Base-by-base conservation (phyloP, 2,797 vertebrate genomes). In the Babyrousa celebensis region DNA sequence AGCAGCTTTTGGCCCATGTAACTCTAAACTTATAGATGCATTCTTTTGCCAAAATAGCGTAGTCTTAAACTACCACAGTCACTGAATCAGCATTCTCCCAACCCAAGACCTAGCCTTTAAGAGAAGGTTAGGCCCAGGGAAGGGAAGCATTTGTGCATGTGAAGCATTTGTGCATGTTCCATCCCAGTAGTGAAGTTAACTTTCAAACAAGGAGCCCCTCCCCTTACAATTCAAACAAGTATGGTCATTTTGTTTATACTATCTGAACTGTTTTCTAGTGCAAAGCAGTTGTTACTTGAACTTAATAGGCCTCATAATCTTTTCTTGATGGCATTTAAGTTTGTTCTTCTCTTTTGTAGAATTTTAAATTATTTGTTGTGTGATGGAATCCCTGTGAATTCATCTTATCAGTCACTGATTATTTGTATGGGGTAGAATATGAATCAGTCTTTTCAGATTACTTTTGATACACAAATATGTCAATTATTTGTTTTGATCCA, bases 401-500 rank as follows among this genome's bases (percentile, higher is more conserved):
- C 29, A 4, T 72, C 58, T 78, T 63, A 72, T 91, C 52, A n/a
- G 27, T 89, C 72, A 63, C 88, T 27, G 52, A 92, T 79, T 85
- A 95, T 94, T 83, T 75, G 12, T 89, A 48, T 72, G 40, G 60
- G 58, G 36, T 54, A 88, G 92, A 96, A 83, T 83, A 90, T 60
- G 60, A 95, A 89, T 94, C 54, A 87, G 32, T 52, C 78, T 93
- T 79, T 85, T 93, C 63, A 63, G 72, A 85, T 36, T 36, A 75
- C 25, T 87, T 94, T 90, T 78, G 95, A 79, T 85, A 75, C 63
- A 82, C 40, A 95, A 74, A 86, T 88, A 85, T 58, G 95, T 80
- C 40, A 1, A 65, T 79, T 94, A 94, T 92, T 91, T 94, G 72
- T 96, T 94, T 89, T 83, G 89, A 85, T 89, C 82, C 43, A 83